Evolutionary conservation across 23 tunicate genomes (phyloP), one percentile per base, ranked within the genome.

Genomic region (Pegea sp.): DNA sequence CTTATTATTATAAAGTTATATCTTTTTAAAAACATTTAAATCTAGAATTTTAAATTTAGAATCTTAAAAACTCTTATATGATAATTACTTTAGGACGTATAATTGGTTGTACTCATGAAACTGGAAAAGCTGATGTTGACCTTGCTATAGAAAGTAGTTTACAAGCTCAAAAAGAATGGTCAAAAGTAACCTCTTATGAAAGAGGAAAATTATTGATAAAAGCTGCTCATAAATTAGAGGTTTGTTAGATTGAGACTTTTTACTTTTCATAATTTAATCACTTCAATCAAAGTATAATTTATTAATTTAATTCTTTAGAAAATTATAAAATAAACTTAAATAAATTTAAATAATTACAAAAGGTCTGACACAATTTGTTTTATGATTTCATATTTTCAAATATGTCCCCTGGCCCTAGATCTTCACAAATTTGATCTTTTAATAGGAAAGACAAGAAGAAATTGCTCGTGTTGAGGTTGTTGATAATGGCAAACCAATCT

Each of bases 401-500:
- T 38, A 8, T 38, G 46, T 38, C 46, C 11, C 16, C 16, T 38
- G 46, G 16, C 46, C 16, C 13, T 11, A 16, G 16, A 16, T 38
- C 11, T 38, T 38, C 13, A 50, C 22, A 50, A 13, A 6, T 50
- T 13, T 13, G 13, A 50, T 60, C n/a, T 11, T 46, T 54, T 19
- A 19, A 24, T 48, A 67, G 68, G 28, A 67, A 32, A 56, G 55
- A 32, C 60, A 68, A 52, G 99, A 91, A 68, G 99, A 79, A 24
- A 53, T 91, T 0, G 99, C 99, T 16, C 69, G 75, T 24, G 44
- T 67, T 21, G 99, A 91, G 60, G 80, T 72, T 3, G 48, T 34
- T 42, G 99, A 91, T 63, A 78, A 77, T 0, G 99, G 99, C 0
- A 91, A 91, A 68, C 93, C 99, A 26, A 79, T 91, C 21, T 67